Percentiles rank a stretch among this genome's conserved stretches.
phyloP scores from a whole-genome alignment of 2,797 vertebrate species.

The Anniella stebbinsi region DNA sequence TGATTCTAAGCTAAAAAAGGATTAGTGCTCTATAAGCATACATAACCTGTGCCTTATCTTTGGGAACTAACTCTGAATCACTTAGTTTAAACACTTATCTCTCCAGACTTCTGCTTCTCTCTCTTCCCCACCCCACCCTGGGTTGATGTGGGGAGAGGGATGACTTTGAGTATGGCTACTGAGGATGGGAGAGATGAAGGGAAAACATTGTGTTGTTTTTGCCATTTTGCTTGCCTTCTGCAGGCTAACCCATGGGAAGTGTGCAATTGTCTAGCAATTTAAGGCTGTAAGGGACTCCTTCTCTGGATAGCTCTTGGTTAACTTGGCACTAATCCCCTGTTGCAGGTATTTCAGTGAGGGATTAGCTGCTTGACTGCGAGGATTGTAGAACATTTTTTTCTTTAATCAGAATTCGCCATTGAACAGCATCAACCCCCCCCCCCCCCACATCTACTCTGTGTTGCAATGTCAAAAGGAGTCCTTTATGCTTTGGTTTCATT shows the following conservation, averaged over 20 bases:
- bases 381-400: background rate
- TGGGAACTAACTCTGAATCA: background rate
- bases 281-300: background rate
- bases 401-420: background rate
- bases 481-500: background rate
- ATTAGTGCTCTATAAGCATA: slow-evolving; percentile 17
- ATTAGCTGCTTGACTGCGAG: background rate
- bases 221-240: background rate
- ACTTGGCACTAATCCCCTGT: background rate
- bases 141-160: background rate
- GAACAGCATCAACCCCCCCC: background rate
- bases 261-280: background rate
- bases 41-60: background rate
- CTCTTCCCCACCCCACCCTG: background rate
- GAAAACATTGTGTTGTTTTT: background rate
- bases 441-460: background rate
- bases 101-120: background rate
- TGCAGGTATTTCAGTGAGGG: no score
- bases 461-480: background rate
- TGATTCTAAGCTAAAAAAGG: slow-evolving; percentile 23
- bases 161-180: background rate
- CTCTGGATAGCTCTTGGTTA: background rate
- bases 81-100: background rate
- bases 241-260: background rate
- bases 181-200: background rate